Percentiles rank a stretch among this genome's conserved stretches.
These are phyloP conservation scores for Clarias fuscus DNA, from an alignment of 2,797 vertebrate genomes.

Conservation along the genomic window DNA sequence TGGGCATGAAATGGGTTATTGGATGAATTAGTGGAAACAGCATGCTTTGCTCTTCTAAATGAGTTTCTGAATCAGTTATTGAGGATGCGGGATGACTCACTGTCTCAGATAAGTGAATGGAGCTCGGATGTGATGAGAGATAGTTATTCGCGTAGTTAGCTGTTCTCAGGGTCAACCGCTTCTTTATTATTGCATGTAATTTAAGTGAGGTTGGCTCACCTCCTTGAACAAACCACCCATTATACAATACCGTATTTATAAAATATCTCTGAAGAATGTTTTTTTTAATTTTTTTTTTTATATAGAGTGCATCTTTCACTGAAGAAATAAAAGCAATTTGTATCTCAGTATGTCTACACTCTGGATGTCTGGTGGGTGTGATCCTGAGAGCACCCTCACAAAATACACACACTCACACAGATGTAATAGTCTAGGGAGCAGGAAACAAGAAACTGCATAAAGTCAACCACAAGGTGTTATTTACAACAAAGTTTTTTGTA, in stretches of 20 bases:
- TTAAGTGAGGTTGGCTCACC: constrained; percentile 21
- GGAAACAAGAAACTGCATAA: neutral
- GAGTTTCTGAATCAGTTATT: constrained; percentile 38
- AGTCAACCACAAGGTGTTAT: constrained; percentile 8
- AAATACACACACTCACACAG: neutral
- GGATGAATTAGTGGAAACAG: constrained; percentile 36
- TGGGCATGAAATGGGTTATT: constrained; percentile 42
- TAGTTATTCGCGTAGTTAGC: neutral
- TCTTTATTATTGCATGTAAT: constrained; percentile 5
- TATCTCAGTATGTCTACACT: neutral
- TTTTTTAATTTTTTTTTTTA: neutral
- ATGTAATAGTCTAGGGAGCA: constrained; percentile 6
- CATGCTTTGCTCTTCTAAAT: constrained; percentile 36
- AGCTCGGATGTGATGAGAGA: constrained; percentile 7
- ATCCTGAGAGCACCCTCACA: constrained; percentile 12
- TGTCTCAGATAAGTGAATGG: constrained; percentile 28
- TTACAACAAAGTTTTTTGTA: neutral
- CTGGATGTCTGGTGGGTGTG: neutral
- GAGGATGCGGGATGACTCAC: constrained; percentile 31
- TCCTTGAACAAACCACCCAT: neutral
- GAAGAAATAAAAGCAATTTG: neutral
- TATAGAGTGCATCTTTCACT: neutral
- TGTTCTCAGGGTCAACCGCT: constrained; percentile 40
- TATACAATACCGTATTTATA: neutral
- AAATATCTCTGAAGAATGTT: neutral